These are phyloP conservation scores for Rhagium mordax DNA, from an alignment of 2,888 invertebrate species.

Conservation along the genomic window DNA sequence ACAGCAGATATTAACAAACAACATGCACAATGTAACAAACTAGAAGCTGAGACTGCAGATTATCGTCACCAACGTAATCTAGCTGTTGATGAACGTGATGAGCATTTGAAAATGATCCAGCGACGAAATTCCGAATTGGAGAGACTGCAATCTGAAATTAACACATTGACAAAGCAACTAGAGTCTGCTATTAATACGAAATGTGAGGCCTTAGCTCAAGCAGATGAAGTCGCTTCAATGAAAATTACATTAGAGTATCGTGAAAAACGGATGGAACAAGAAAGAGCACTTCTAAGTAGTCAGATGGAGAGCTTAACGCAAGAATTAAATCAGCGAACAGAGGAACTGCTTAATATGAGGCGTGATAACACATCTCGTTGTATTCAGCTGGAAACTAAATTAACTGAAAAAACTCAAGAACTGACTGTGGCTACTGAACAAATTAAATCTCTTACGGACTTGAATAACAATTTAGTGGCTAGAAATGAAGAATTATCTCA, in stretches of 20 bases:
- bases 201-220: constrained; percentile 81
- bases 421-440: constrained; percentile 80
- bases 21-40: constrained; percentile 75
- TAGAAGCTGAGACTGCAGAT: constrained; percentile 79
- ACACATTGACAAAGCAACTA: constrained; percentile 81
- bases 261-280: constrained; percentile 89
- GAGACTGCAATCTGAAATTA: constrained; percentile 79
- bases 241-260: constrained; percentile 85
- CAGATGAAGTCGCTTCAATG: constrained; percentile 86
- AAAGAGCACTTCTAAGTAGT: constrained; percentile 81
- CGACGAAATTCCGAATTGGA: constrained; percentile 83
- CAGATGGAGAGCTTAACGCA: constrained; percentile 84
- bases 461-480: constrained; percentile 78
- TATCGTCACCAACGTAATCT: constrained; percentile 80
- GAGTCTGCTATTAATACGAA: constrained; percentile 84
- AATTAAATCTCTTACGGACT: constrained; percentile 79
- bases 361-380: constrained; percentile 80
- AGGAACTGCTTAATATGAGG: constrained; percentile 83
- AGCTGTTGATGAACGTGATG: constrained; percentile 83
- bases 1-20: constrained; percentile 78
- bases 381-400: constrained; percentile 81
- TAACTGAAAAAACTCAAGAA: constrained; percentile 87
- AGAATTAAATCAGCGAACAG: constrained; percentile 84
- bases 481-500: constrained; percentile 81
- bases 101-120: constrained; percentile 80